A percentile compares a stretch with the other conserved stretches of the same genome.
phyloP scores from a whole-genome alignment of 2,797 vertebrate species.

The Psittacula derbiana region DNA sequence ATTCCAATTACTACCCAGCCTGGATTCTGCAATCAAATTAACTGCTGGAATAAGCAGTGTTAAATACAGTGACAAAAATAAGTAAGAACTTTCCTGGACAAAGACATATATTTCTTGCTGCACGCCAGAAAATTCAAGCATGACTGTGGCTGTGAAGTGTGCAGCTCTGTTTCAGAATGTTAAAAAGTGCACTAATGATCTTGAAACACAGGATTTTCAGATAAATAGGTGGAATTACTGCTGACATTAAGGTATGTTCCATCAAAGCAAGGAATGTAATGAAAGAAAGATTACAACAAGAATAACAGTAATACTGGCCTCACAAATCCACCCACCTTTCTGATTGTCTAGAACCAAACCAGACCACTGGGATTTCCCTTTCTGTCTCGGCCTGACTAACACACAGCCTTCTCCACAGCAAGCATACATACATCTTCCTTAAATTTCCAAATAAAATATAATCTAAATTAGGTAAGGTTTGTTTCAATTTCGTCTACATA shows the following conservation, averaged over 20 bases:
- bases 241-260: neutral
- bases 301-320: neutral
- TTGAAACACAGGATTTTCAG: neutral
- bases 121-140: neutral
- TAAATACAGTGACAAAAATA: neutral
- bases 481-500: neutral
- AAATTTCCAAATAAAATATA: neutral
- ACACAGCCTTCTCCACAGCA: neutral
- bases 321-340: neutral
- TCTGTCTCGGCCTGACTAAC: neutral
- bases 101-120: neutral
- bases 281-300: neutral
- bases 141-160: neutral
- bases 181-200: neutral
- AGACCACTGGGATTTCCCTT: fast-evolving
- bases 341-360: neutral
- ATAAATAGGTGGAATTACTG: neutral
- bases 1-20: neutral
- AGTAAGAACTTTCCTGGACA: neutral
- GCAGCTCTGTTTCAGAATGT: neutral
- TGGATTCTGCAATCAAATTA: neutral
- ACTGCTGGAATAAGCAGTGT: neutral
- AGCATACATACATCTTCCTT: neutral
- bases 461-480: neutral
- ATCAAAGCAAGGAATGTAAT: neutral